A percentile compares a stretch with the other conserved stretches of the same genome.
Conservation (phyloP, 1,140 invertebrate genomes). For the Rhagoletis zephyria region DNA sequence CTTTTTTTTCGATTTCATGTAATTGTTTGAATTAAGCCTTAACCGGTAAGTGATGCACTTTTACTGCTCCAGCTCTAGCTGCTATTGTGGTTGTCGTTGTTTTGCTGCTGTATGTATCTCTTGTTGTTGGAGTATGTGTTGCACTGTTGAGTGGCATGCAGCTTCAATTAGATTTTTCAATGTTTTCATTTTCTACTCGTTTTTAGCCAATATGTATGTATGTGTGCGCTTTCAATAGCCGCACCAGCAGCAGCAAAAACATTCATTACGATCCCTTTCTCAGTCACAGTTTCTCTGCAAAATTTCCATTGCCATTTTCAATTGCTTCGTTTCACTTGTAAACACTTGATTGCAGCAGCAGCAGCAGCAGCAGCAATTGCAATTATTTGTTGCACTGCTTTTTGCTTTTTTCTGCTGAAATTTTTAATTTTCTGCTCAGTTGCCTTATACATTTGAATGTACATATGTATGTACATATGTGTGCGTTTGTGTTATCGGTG, state of each 20-base stretch:
- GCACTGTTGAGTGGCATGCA: constrained; percentile 38
- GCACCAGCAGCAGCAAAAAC: too few relatives aligned
- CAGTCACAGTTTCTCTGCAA: constrained; percentile 35
- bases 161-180: constrained; percentile 54
- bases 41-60: constrained; percentile 22
- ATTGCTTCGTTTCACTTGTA: constrained; percentile 26
- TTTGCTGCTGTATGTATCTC: too few relatives aligned
- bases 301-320: not conserved
- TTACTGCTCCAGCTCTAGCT: not conserved
- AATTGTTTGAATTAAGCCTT: constrained; percentile 29
- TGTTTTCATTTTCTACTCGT: constrained; percentile 53
- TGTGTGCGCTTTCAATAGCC: too few relatives aligned
- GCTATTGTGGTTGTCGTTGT: not conserved
- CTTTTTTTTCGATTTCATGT: not conserved
- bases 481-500: not conserved
- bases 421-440: constrained; percentile 55
- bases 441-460: constrained; percentile 18
- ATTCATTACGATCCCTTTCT: constrained; percentile 31
- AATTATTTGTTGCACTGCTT: constrained; percentile 4
- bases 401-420: constrained; percentile 49
- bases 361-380: constrained; percentile 2
- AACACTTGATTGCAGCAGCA: not conserved
- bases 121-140: not conserved
- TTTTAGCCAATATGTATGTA: not conserved
- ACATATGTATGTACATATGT: not conserved